A percentile compares a stretch with the other conserved stretches of the same genome.
These are phyloP conservation scores for Chionodraco myersi DNA, from an alignment of 2,113 vertebrate species.

Conservation along the genomic window DNA sequence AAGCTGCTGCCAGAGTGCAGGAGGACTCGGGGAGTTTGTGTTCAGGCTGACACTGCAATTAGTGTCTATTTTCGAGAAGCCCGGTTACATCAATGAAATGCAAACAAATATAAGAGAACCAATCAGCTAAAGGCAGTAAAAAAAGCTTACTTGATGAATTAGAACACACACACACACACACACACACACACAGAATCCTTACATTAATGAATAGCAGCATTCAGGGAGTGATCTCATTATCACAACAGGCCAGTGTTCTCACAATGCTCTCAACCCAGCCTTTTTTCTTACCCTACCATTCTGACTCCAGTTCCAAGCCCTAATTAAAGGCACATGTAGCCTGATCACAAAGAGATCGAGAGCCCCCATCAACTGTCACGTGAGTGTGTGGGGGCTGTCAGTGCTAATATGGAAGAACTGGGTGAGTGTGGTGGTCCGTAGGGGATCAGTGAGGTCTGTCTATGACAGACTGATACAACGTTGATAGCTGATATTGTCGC, in stretches of 20 bases:
- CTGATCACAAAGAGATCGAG: constrained; percentile 5
- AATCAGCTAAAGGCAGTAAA: constrained; percentile 39
- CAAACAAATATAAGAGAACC: constrained; percentile 35
- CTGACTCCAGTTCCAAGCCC: constrained; percentile 48
- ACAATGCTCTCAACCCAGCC: constrained; percentile 40
- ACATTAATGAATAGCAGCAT: constrained; percentile 53
- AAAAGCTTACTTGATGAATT: constrained; percentile 50
- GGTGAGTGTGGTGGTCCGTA: constrained; percentile 18
- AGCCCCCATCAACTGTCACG: constrained; percentile 39
- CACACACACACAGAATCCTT: constrained; percentile 32
- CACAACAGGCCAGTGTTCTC: constrained; percentile 72
- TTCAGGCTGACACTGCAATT: constrained; percentile 40
- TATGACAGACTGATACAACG: constrained; percentile 20
- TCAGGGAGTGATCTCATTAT: constrained; percentile 75
- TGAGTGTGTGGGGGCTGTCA: constrained; percentile 43
- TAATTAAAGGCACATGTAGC: constrained; percentile 82
- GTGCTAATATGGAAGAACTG: constrained; percentile 10
- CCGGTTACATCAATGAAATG: constrained; percentile 61
- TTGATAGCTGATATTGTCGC: constrained; percentile 25
- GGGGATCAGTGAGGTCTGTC: constrained; percentile 15
- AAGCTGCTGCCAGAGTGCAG: constrained; percentile 31
- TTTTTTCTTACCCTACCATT: constrained; percentile 48
- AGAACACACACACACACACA: constrained; percentile 29
- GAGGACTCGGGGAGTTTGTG: constrained; percentile 31
- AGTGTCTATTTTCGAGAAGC: constrained; percentile 41